These are phyloP conservation scores for Hyperoplus lanceolatus DNA, from an alignment of 2,797 vertebrate species.

Conservation along the genomic window DNA sequence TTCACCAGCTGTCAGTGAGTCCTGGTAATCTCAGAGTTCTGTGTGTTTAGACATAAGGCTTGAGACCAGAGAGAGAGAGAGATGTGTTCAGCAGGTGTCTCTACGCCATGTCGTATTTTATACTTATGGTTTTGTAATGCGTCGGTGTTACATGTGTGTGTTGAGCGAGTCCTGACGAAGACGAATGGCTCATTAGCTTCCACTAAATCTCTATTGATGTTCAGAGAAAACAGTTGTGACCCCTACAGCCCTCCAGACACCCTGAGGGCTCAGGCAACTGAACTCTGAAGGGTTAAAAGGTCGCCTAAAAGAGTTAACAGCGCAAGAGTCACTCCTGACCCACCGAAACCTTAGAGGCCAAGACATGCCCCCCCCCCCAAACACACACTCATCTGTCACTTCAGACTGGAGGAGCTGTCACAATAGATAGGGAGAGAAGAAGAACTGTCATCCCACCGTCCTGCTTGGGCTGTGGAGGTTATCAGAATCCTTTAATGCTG, in stretches of 20 bases:
- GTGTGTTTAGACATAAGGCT: conserved; percentile 39
- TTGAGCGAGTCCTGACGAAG: conserved; percentile 69
- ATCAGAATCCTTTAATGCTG: conserved; percentile 8
- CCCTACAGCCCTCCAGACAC: conserved; percentile 55
- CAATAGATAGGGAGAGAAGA: conserved; percentile 2
- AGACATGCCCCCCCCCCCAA: conserved; percentile 40
- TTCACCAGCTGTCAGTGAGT: conserved; percentile 56
- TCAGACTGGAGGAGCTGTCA: conserved; percentile 34
- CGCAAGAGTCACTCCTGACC: conserved; percentile 69
- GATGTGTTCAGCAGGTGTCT: conserved; percentile 52
- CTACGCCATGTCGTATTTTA: conserved; percentile 23
- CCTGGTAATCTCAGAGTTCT: conserved; percentile 44
- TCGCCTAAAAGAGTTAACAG: conserved; percentile 72
- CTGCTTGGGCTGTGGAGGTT: conserved; percentile 19
- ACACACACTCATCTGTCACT: conserved; percentile 63
- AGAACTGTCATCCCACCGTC: conserved; percentile 9
- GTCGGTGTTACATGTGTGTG: conserved; percentile 29
- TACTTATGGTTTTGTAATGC: conserved; percentile 27
- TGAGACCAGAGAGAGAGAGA: conserved; percentile 32
- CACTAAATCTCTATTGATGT: conserved; percentile 80
- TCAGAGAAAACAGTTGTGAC: conserved; percentile 83
- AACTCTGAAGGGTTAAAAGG: conserved; percentile 72
- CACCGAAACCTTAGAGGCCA: conserved; percentile 56
- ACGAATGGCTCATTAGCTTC: conserved; percentile 78
- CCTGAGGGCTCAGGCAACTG: conserved; percentile 44